Percentiles rank a stretch among this genome's conserved stretches.
Evolutionary conservation across 2,797 vertebrate genomes (phyloP).

Genomic region (Perodicticus potto): DNA sequence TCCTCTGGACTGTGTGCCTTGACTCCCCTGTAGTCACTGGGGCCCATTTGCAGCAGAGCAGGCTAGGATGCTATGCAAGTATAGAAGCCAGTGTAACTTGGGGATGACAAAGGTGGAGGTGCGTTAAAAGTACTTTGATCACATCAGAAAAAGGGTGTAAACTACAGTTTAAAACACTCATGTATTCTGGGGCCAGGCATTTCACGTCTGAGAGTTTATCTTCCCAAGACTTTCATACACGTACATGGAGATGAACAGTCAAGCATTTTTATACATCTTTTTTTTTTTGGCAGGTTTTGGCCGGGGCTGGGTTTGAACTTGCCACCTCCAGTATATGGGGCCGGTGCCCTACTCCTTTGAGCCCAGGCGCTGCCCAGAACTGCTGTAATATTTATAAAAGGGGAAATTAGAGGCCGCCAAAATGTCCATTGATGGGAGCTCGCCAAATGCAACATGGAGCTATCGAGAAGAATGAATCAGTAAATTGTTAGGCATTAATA

Average conservation of each 20-base stretch:
- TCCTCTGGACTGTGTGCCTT: rapidly evolving
- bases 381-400: not conserved
- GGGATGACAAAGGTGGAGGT: not conserved
- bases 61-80: rapidly evolving
- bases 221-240: not conserved
- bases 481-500: constrained; percentile 33
- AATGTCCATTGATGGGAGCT: not conserved
- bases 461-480: not conserved
- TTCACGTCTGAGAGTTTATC: constrained; percentile 16
- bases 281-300: too few species aligned
- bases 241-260: not conserved
- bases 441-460: not conserved
- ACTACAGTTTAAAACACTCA: not conserved
- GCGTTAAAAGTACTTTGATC: not conserved
- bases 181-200: not conserved
- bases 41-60: not conserved
- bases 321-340: too few species aligned
- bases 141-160: not conserved
- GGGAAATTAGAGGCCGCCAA: not conserved
- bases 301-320: too few species aligned
- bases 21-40: rapidly evolving
- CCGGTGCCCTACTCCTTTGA: too few species aligned
- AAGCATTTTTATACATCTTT: not conserved
- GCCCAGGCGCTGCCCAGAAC: not conserved
- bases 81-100: too few species aligned